Percentiles rank a stretch among this genome's conserved stretches.
These are phyloP conservation scores for Promerops cafer DNA, from an alignment of 2,113 vertebrate genomes.

Conservation along the genomic window DNA sequence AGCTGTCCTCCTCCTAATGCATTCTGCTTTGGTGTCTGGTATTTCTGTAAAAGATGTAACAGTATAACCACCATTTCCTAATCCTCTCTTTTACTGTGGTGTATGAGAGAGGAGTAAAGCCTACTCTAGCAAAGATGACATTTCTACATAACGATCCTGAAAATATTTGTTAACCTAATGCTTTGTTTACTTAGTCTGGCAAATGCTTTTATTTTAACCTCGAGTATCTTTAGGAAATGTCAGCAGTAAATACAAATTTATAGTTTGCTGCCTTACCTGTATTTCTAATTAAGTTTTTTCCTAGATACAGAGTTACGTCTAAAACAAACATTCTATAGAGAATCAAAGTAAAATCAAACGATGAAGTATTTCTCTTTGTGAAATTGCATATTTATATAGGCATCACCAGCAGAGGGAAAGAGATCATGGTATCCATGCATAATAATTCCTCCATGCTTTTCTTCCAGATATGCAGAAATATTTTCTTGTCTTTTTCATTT, in stretches of 20 bases:
- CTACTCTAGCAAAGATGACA: neutral
- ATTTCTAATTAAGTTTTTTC: slow-evolving; percentile 52
- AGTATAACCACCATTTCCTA: neutral
- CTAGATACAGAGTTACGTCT: neutral
- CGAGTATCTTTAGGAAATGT: slow-evolving; percentile 30
- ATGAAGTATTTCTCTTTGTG: neutral
- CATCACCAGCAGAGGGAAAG: slow-evolving; percentile 11
- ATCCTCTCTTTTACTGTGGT: neutral
- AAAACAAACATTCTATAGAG: slow-evolving; percentile 35
- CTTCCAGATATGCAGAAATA: neutral
- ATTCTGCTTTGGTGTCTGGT: neutral
- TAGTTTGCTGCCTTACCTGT: slow-evolving; percentile 1
- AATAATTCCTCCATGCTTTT: neutral
- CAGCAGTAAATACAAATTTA: slow-evolving; percentile 30
- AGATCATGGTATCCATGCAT: neutral
- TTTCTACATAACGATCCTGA: neutral
- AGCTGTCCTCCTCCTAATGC: neutral
- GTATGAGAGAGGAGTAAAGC: neutral
- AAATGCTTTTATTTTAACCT: slow-evolving; percentile 58
- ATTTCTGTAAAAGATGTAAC: neutral
- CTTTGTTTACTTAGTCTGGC: slow-evolving; percentile 45
- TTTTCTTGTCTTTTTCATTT: neutral
- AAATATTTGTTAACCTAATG: slow-evolving; percentile 49
- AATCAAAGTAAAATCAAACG: neutral
- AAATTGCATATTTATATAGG: neutral